Base-by-base conservation (phyloP, 1,140 invertebrate species). In the Fopius arisanus region DNA sequence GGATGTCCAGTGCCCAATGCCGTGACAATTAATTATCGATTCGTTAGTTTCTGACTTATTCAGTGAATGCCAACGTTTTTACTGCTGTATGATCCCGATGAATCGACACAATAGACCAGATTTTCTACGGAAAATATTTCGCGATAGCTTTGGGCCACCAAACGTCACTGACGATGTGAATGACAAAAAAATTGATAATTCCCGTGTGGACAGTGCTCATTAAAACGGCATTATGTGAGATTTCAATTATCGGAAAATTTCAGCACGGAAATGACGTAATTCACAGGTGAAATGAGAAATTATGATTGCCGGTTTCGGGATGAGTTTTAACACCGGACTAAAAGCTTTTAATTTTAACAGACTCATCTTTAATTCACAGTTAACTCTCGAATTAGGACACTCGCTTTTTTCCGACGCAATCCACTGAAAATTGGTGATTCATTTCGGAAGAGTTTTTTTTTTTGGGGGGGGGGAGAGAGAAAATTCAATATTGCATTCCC, bases 21-120 rank as follows among this genome's bases (percentile, higher is more conserved):
- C 21, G 16, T 16, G 23, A 62, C 54, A 62, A 62, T 62, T 62
- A 62, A 62, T 62, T 62, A 29, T 62, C 54, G 28, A 62, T 62
- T 62, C 54, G 28, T 62, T 62, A 23, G 21, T 28, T 62, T 62
- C 21, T 62, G 26, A 62, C n/a, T 62, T 28, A 62, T 62, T 62
- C 28, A 16, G 23, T n/a, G 14, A 28, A 16, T 16, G 14, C 43
- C 43, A 48, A 48, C 43, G 10, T 28, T 62, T 62, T 62, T 62
- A 4, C 23, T 28, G 23, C 21, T 28, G 21, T 14, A 28, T 28
- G 21, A 28, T 6, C 12, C 26, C 21, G 2, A 29, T 62, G 26
- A 62, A 62, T 28, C 12, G 21, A 28, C 28, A 62, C 54, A 54
- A 54, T 54, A 21, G 54, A 10, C 23, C 3, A 23, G 28, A 62